Percentiles rank a stretch among this genome's conserved stretches.
Conservation (phyloP, 2,888 invertebrate genomes). For the Arrhopalites spinosus region DNA sequence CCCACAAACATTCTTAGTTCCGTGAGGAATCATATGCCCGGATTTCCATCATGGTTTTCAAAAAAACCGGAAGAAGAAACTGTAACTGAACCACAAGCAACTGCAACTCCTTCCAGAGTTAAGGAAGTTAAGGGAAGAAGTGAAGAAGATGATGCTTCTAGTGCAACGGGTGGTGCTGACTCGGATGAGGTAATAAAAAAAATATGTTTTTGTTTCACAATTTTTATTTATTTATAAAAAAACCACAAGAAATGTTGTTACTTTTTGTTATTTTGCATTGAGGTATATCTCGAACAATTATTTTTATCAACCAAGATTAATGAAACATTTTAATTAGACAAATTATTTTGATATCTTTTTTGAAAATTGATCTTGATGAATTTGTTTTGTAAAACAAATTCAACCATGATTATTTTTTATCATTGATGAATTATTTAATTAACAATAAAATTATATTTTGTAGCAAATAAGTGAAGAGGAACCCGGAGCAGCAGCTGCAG, state of each 20-base stretch:
- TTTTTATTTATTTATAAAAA: neutral
- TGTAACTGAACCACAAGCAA: constrained; percentile 39
- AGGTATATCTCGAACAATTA: too few relatives aligned
- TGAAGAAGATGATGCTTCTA: constrained; percentile 60
- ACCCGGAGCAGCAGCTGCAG: constrained; percentile 40
- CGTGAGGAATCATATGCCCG: constrained; percentile 49
- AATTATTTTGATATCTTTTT: neutral
- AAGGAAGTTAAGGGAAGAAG: constrained; percentile 37
- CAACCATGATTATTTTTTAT: too few relatives aligned
- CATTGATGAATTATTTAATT: too few relatives aligned
- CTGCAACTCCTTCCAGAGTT: too few relatives aligned
- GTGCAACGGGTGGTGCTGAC: constrained; percentile 89
- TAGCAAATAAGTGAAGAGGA: constrained; percentile 16
- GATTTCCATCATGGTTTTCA: constrained; percentile 51
- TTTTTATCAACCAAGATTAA: too few relatives aligned
- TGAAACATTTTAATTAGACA: too few relatives aligned
- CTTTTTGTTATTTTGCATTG: too few relatives aligned
- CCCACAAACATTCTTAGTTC: constrained; percentile 49
- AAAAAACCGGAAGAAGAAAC: constrained; percentile 40
- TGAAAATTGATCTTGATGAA: neutral
- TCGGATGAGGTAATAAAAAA: constrained; percentile 80
- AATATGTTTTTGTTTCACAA: constrained; percentile 21
- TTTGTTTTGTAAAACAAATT: neutral
- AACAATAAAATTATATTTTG: too few relatives aligned
- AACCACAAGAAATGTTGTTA: too few relatives aligned